Base-by-base conservation (phyloP, 2,888 invertebrate species). In the Lobophora halterata region DNA sequence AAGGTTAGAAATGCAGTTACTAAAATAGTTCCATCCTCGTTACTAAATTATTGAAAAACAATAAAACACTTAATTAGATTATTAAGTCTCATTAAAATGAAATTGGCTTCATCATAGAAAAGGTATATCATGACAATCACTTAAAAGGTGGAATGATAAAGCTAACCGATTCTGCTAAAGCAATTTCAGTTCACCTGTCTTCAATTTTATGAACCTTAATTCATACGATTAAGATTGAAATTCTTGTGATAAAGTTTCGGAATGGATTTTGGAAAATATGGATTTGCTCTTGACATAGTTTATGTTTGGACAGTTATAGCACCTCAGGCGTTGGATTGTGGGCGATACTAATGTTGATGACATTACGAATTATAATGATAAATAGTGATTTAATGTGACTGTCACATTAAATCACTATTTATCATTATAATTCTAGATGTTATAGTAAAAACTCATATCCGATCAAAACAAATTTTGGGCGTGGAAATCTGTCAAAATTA, bases 241-340 rank as follows among this genome's bases (percentile, higher is more conserved):
- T 14, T 54, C 3, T 7, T 8, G 1, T 41, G 14, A 3, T 11
- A 23, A 25, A 18, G 5, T 3, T 25, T 33, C 30, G 9, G 6
- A 25, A 24, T 10, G 5, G 9, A 16, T 40, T 29, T 7, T 21
- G n/a, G 8, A 33, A 18, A 30, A 54, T 40, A 46, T 55, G 40
- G 35, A 31, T 53, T 55, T 54, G 71, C 49, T 70, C 74, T 75
- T 74, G 76, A 71, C 75, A 76, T 57, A 67, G 58, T 63, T 73
- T 66, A 62, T 52, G 62, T 62, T 63, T 65, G 59, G 58, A 59
- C 56, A 52, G 46, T 55, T 49, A 41, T 58, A 32, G 12, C n/a
- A 62, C 71, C 60, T 32, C 49, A 50, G 63, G 68, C 65, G 45
- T 58, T 50, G 54, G 54, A 39, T 37, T 42, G 65, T 64, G 59